phyloP scores from a whole-genome alignment of 2,888 invertebrate genomes.

The Eilema caniola region DNA sequence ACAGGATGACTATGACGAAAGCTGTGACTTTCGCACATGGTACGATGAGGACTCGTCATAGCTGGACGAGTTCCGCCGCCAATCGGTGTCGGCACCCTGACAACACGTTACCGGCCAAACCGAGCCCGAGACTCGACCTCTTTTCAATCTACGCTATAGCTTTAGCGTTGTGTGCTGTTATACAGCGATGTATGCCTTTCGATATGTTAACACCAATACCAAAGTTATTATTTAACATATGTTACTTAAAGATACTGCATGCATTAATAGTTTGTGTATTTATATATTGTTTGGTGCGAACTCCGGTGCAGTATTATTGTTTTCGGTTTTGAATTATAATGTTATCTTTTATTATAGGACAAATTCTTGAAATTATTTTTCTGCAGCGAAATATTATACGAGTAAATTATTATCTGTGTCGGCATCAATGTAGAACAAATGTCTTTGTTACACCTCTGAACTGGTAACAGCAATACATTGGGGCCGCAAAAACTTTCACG shows the following conservation, averaged over 20 bases:
- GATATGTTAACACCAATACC: constrained; percentile 80
- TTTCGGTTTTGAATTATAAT: constrained; percentile 60
- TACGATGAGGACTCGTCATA: constrained; percentile 85
- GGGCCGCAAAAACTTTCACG: background rate
- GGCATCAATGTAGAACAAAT: constrained; percentile 19
- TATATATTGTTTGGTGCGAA: constrained; percentile 63
- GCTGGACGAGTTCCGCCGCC: constrained; percentile 58
- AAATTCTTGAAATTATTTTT: constrained; percentile 37
- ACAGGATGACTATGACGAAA: constrained; percentile 84
- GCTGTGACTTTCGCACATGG: constrained; percentile 80
- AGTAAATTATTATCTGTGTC: constrained; percentile 23
- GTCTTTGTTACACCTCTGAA: constrained; percentile 7
- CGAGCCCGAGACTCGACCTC: constrained; percentile 38
- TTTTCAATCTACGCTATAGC: constrained; percentile 49
- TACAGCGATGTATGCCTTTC: constrained; percentile 60
- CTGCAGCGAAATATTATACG: constrained; percentile 44
- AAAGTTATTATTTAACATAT: constrained; percentile 78
- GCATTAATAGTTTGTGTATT: constrained; percentile 62
- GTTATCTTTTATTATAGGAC: constrained; percentile 52
- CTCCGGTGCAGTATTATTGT: constrained; percentile 67
- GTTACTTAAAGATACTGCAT: constrained; percentile 68
- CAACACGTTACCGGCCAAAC: constrained; percentile 47
- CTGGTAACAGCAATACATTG: constrained; percentile 14
- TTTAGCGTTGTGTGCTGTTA: constrained; percentile 51
- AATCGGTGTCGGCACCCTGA: constrained; percentile 52